phyloP scores from a whole-genome alignment of 2,888 invertebrate species.

The Cactoblastis cactorum region DNA sequence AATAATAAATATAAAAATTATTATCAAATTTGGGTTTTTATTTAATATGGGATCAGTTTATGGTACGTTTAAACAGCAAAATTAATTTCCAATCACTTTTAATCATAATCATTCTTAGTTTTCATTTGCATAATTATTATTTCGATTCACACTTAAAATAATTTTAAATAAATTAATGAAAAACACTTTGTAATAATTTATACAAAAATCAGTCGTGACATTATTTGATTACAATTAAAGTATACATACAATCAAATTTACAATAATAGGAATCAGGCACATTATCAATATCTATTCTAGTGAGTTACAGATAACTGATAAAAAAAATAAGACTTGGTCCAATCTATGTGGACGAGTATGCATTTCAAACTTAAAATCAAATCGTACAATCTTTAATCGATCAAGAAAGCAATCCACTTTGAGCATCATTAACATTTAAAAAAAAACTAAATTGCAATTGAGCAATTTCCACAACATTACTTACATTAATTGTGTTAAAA shows the following conservation, averaged over 20 bases:
- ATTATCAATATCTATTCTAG: conserved; percentile 63
- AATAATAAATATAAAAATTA: no score
- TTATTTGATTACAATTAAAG: conserved; percentile 71
- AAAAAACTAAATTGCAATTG: conserved; percentile 56
- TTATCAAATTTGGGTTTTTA: background rate
- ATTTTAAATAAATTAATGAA: conserved; percentile 75
- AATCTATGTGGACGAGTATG: conserved; percentile 55
- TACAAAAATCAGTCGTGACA: conserved; percentile 76
- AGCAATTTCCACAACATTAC: conserved; percentile 55
- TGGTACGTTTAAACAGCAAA: conserved; percentile 14
- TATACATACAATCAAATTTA: conserved; percentile 74
- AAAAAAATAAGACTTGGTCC: conserved; percentile 32
- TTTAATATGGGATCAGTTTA: background rate
- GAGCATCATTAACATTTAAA: conserved; percentile 67
- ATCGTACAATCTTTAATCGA: conserved; percentile 41
- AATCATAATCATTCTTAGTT: conserved; percentile 73
- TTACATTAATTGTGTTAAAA: conserved; percentile 51
- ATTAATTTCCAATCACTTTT: conserved; percentile 59
- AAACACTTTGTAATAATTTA: conserved; percentile 76
- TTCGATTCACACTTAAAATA: conserved; percentile 75
- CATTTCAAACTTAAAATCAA: conserved; percentile 47
- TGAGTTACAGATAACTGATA: conserved; percentile 48
- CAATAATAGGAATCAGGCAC: conserved; percentile 78
- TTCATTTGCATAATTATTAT: conserved; percentile 77
- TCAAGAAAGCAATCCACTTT: conserved; percentile 63